These are phyloP conservation scores for Bubo scandiacus DNA, from an alignment of 2,113 vertebrate genomes.

Conservation along the genomic window DNA sequence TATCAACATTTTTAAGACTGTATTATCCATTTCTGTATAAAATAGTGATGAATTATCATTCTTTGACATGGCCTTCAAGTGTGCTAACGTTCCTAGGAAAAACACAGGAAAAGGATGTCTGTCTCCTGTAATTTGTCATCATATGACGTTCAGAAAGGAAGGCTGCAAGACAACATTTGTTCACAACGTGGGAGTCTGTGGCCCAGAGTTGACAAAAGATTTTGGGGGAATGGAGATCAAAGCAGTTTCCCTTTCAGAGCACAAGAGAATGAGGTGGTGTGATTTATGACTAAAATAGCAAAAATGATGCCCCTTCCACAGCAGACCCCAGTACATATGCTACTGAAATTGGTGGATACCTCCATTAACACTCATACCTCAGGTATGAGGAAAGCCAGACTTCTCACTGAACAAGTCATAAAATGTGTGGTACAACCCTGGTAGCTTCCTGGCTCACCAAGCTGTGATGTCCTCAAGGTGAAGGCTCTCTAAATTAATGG, in stretches of 20 bases:
- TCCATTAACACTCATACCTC: neutral
- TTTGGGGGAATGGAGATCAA: neutral
- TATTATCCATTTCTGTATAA: neutral
- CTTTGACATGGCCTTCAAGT: neutral
- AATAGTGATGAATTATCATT: neutral
- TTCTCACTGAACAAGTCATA: neutral
- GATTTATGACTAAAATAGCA: neutral
- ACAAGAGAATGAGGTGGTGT: neutral
- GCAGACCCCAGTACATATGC: accelerated
- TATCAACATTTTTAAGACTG: neutral
- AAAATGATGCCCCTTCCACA: neutral
- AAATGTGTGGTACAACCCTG: neutral
- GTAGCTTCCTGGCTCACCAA: neutral
- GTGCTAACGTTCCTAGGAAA: neutral
- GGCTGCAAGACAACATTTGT: neutral
- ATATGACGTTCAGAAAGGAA: accelerated
- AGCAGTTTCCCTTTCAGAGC: neutral
- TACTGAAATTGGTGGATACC: neutral
- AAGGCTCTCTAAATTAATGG: neutral
- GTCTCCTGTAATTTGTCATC: neutral
- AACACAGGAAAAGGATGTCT: neutral
- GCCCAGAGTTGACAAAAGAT: neutral
- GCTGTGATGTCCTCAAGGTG: neutral
- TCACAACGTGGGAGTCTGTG: neutral
- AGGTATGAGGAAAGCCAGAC: neutral